A percentile compares a stretch with the other conserved stretches of the same genome.
Conservation (phyloP, 2,888 invertebrate genomes). For the Netelia inedita region DNA sequence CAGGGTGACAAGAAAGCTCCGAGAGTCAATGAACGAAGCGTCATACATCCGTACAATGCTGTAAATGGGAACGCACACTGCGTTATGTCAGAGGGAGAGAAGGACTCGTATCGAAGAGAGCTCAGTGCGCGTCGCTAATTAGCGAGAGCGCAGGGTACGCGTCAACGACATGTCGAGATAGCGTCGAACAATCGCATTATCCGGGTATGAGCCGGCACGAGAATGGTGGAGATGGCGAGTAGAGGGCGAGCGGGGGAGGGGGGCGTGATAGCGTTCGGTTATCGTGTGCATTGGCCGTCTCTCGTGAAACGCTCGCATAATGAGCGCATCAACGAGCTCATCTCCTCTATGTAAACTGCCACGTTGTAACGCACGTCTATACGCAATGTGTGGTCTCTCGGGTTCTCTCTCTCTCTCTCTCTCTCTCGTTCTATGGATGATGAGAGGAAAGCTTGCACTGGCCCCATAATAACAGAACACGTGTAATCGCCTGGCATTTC, state of each 20-base stretch:
- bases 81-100: conserved; percentile 10
- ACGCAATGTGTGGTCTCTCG: conserved; percentile 11
- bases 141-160: conserved; percentile 50
- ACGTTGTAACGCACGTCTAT: conserved; percentile 54
- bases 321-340: conserved; percentile 69
- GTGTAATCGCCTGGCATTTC: conserved; percentile 65
- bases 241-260: conserved; percentile 16
- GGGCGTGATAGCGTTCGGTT: conserved; percentile 64
- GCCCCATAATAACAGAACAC: conserved; percentile 64
- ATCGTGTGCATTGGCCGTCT: conserved; percentile 45
- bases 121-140: conserved; percentile 63
- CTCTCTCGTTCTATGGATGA: conserved; percentile 32
- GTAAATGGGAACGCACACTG: background rate
- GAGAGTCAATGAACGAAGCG: conserved; percentile 36
- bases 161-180: conserved; percentile 75
- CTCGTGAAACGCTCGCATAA: conserved; percentile 68
- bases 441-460: conserved; percentile 22
- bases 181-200: conserved; percentile 73
- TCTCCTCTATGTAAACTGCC: conserved; percentile 63
- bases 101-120: background rate
- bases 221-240: conserved; percentile 73
- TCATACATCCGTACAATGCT: background rate
- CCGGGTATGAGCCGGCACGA: conserved; percentile 54
- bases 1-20: background rate
- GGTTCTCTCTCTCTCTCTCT: conserved; percentile 13